Evolutionary conservation across 2,797 vertebrate genomes (phyloP).

Genomic region (Acanthurus leucopareius): DNA sequence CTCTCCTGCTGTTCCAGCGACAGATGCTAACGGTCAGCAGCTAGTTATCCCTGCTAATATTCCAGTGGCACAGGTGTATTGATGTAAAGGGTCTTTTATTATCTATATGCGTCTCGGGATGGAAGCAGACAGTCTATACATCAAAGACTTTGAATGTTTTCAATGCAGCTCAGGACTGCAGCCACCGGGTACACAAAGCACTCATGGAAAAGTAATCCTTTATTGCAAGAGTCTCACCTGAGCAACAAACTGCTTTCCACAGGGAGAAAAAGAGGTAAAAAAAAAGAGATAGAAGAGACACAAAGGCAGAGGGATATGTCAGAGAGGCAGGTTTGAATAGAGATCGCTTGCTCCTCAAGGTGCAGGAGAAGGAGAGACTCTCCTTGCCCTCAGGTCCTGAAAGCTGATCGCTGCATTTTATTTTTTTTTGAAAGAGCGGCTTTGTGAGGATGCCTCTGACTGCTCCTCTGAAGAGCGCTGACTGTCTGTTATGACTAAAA

Average conservation of each 20-base stretch:
- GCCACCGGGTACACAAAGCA: constrained; percentile 37
- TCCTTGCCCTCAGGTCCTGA: constrained; percentile 77
- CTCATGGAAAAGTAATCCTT: constrained; percentile 47
- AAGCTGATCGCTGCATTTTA: constrained; percentile 69
- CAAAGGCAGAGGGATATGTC: constrained; percentile 49
- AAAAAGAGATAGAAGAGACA: constrained; percentile 38
- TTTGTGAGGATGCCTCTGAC: constrained; percentile 72
- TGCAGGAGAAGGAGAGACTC: constrained; percentile 66
- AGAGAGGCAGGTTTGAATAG: constrained; percentile 57
- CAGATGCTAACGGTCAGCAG: constrained; percentile 78
- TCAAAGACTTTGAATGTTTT: constrained; percentile 13
- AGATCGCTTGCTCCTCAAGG: constrained; percentile 64
- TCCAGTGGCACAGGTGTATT: constrained; percentile 66
- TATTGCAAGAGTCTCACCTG: constrained; percentile 55
- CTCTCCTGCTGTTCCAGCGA: constrained; percentile 79
- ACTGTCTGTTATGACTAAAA: constrained; percentile 80
- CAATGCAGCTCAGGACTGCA: constrained; percentile 15
- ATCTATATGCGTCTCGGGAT: constrained; percentile 20
- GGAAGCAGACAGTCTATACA: constrained; percentile 18
- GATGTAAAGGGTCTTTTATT: constrained; percentile 35
- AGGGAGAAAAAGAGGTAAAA: constrained; percentile 11
- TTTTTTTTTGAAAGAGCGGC: constrained; percentile 67
- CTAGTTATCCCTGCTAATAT: constrained; percentile 69
- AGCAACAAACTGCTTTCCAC: constrained; percentile 47
- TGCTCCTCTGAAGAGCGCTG: constrained; percentile 73